Evolutionary conservation across 2,888 invertebrate genomes (phyloP).

Genomic region (Aphidoletes aphidimyza): DNA sequence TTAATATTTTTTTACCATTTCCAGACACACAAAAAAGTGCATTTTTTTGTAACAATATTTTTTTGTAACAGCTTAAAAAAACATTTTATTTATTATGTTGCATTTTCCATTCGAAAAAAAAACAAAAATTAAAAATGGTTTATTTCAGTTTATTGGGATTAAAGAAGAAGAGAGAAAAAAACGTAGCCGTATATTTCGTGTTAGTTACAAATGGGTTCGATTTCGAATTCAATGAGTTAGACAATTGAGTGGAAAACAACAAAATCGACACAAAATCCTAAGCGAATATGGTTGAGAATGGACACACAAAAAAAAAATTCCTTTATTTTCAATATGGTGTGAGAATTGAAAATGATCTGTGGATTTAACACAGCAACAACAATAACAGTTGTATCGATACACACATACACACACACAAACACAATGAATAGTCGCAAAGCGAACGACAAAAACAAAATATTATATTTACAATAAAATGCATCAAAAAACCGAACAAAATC

Average conservation of each 20-base stretch:
- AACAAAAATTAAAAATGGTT: slow-evolving; percentile 4
- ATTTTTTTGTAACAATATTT: slow-evolving; percentile 37
- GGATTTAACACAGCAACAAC: neutral
- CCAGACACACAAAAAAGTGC: too few relatives aligned
- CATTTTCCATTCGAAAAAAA: neutral
- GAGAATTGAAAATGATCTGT: slow-evolving; percentile 37
- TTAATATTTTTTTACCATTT: neutral
- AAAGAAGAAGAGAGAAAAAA: neutral
- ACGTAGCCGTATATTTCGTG: neutral
- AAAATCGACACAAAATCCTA: neutral
- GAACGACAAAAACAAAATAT: neutral
- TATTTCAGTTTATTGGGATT: slow-evolving; percentile 33
- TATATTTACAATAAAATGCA: neutral
- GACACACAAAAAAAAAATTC: neutral
- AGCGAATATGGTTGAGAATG: neutral
- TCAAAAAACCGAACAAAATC: neutral
- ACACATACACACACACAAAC: too few relatives aligned
- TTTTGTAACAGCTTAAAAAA: slow-evolving; percentile 41
- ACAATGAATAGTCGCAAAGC: neutral
- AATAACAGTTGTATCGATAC: neutral
- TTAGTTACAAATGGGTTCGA: slow-evolving; percentile 14
- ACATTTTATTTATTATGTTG: slow-evolving; percentile 24
- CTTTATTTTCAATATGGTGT: slow-evolving; percentile 31
- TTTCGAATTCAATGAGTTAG: slow-evolving; percentile 6
- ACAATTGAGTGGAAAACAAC: slow-evolving; percentile 28